Percentiles rank a stretch among this genome's conserved stretches.
Evolutionary conservation across 2,888 invertebrate species (phyloP).

Genomic region (Hecatera dysodea): DNA sequence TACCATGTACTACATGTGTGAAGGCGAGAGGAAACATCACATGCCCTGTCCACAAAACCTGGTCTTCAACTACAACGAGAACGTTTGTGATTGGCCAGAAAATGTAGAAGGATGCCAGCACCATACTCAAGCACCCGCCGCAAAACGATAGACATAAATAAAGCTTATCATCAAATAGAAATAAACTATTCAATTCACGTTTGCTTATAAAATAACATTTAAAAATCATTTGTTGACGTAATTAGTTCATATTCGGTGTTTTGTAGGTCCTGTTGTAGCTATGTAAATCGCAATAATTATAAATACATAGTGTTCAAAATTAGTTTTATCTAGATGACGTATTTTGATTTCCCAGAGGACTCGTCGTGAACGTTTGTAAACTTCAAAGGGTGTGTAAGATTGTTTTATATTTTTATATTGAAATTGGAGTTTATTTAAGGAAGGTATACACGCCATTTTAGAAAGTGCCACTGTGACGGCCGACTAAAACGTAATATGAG

Average conservation of each 20-base stretch:
- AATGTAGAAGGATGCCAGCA: constrained; percentile 96
- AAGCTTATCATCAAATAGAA: constrained; percentile 50
- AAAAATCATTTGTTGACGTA: constrained; percentile 58
- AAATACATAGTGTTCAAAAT: constrained; percentile 71
- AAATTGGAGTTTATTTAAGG: constrained; percentile 57
- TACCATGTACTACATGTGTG: constrained; percentile 98
- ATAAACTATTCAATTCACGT: constrained; percentile 62
- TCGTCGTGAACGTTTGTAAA: constrained; percentile 40
- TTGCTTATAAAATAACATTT: constrained; percentile 63
- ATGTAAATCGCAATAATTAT: constrained; percentile 69
- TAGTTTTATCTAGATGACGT: constrained; percentile 64
- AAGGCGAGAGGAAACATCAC: constrained; percentile 98
- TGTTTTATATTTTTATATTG: constrained; percentile 62
- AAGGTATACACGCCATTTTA: constrained; percentile 56
- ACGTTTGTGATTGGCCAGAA: constrained; percentile 99
- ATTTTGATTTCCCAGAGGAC: constrained; percentile 35
- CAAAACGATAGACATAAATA: constrained; percentile 78
- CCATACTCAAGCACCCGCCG: constrained; percentile 89
- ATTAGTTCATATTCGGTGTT: constrained; percentile 65
- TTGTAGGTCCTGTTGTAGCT: constrained; percentile 63
- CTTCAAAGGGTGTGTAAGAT: constrained; percentile 43
- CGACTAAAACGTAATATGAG: constrained; percentile 15
- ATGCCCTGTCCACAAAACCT: constrained; percentile 98
- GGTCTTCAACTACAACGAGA: constrained; percentile 97
- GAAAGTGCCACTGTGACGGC: constrained; percentile 56